These are phyloP conservation scores for Thryonomys swinderianus DNA, from an alignment of 2,113 vertebrate genomes.

Conservation along the genomic window DNA sequence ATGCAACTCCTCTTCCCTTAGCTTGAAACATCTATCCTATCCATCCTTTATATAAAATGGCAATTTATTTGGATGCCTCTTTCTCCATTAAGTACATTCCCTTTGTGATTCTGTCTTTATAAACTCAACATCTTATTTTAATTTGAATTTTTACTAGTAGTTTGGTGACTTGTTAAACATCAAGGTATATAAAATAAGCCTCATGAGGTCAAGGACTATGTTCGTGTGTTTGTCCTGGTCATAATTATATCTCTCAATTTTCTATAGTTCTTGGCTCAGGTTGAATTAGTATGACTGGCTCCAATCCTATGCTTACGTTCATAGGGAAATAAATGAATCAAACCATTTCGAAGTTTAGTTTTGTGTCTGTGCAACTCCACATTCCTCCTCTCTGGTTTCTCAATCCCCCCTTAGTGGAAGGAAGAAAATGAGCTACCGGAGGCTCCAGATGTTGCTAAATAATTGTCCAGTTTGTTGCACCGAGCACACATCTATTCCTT, in stretches of 20 bases:
- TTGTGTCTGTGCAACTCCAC: neutral
- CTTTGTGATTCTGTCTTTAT: neutral
- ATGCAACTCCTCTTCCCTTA: neutral
- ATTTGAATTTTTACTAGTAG: neutral
- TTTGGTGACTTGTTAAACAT: neutral
- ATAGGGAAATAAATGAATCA: neutral
- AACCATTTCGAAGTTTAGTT: conserved; percentile 7
- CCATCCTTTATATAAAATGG: neutral
- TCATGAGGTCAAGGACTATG: neutral
- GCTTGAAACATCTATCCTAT: neutral
- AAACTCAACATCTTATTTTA: neutral
- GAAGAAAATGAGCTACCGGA: neutral
- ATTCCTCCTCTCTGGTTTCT: neutral
- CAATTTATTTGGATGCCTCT: neutral
- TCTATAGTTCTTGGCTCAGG: neutral
- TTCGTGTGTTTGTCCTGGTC: neutral
- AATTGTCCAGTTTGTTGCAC: conserved; percentile 55
- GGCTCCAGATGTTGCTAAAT: conserved; percentile 48
- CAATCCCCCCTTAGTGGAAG: neutral
- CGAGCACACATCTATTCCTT: conserved; percentile 10
- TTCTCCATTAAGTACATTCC: neutral
- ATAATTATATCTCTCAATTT: neutral
- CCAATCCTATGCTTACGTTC: neutral
- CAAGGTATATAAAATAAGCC: neutral
- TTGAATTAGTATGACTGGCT: neutral